These are phyloP conservation scores for Lasioglossum vierecki DNA, from an alignment of 2,888 invertebrate species.

Conservation along the genomic window DNA sequence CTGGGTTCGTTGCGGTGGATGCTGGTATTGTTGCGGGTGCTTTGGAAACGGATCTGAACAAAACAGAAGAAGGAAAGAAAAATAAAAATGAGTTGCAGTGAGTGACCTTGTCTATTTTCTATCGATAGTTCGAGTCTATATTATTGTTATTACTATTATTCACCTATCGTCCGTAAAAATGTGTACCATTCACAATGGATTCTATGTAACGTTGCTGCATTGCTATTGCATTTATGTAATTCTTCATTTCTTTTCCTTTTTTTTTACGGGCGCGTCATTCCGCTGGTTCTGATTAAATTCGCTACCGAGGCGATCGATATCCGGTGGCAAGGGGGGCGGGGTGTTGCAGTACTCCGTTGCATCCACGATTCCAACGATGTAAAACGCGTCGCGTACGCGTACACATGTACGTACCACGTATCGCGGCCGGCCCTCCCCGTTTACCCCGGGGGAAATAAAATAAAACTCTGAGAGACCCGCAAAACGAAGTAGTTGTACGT, in stretches of 20 bases:
- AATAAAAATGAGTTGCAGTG: conserved; percentile 74
- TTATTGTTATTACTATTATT: conserved; percentile 80
- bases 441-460: neutral
- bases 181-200: conserved; percentile 74
- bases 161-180: conserved; percentile 78
- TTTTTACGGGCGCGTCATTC: conserved; percentile 55
- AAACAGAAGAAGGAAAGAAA: conserved; percentile 37
- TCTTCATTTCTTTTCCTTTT: conserved; percentile 2
- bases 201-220: conserved; percentile 73
- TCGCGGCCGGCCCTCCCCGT: neutral
- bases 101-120: conserved; percentile 82
- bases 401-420: conserved; percentile 15
- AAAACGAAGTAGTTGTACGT: conserved; percentile 49
- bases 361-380: conserved; percentile 50
- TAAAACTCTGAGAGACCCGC: conserved; percentile 41
- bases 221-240: conserved; percentile 72
- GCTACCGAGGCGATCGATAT: conserved; percentile 56
- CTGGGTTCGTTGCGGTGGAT: neutral
- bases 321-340: conserved; percentile 10
- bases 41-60: conserved; percentile 31
- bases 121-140: conserved; percentile 81
- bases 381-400: neutral
- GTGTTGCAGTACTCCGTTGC: conserved; percentile 29
- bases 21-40: conserved; percentile 5
- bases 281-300: conserved; percentile 60